Conservation (phyloP, 2,113 vertebrate species). For the Benitochromis conjunctus region DNA sequence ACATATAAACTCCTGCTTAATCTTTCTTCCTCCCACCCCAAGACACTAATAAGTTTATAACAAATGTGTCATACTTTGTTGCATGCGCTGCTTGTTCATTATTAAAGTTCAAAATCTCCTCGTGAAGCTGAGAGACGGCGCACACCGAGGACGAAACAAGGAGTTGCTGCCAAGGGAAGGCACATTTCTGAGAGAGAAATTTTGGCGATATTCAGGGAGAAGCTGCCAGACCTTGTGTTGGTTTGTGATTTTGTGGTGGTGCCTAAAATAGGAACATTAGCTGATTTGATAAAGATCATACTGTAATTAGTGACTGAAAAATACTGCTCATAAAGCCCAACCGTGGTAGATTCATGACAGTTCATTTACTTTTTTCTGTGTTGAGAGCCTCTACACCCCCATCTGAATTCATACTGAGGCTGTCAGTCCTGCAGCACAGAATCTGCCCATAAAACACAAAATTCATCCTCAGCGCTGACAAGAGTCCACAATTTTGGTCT, state of each 20-base stretch:
- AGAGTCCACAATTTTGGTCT: slow-evolving; percentile 6
- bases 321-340: neutral
- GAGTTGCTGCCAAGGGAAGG: slow-evolving; percentile 1
- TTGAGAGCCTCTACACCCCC: neutral
- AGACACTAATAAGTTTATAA: neutral
- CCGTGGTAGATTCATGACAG: neutral
- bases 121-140: neutral
- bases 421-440: slow-evolving; percentile 11
- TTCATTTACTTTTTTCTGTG: neutral
- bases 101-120: slow-evolving; percentile 16
- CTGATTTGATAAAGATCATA: neutral
- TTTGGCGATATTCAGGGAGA: neutral
- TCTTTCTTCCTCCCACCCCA: neutral
- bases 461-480: neutral
- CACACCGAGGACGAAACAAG: slow-evolving; percentile 8
- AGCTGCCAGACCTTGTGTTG: neutral
- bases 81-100: neutral
- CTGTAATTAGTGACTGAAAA: neutral
- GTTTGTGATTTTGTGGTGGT: neutral
- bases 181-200: neutral
- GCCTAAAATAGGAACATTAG: neutral
- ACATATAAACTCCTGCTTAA: neutral
- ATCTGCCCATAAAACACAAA: neutral
- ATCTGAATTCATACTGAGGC: neutral
- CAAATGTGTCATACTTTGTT: neutral